Percentiles rank a stretch among this genome's conserved stretches.
phyloP scores from a whole-genome alignment of 1,140 invertebrate genomes.

The Frieseomelitta varia region DNA sequence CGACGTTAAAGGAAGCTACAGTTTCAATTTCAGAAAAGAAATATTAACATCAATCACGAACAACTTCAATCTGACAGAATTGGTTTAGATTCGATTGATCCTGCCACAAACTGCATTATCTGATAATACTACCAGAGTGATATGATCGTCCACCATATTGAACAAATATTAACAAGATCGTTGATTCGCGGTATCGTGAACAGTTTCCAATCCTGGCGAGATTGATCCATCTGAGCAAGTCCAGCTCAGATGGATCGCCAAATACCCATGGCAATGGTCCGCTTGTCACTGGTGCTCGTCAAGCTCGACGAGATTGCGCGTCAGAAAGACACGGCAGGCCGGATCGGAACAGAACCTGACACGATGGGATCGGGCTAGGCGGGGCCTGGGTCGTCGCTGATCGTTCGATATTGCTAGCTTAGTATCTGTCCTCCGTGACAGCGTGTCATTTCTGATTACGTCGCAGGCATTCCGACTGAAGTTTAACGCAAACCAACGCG shows the following conservation, averaged over 20 bases:
- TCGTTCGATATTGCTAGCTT: constrained; percentile 18
- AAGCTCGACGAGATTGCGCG: neutral
- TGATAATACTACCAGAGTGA: no score
- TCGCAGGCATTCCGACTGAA: neutral
- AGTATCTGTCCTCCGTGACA: constrained; percentile 8
- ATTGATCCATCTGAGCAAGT: neutral
- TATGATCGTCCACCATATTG: no score
- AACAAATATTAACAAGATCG: no score
- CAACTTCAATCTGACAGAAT: no score
- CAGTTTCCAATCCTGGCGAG: neutral
- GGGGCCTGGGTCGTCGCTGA: neutral
- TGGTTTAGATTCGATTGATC: no score
- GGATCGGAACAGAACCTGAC: neutral
- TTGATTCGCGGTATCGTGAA: neutral
- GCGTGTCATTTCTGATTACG: constrained; percentile 39
- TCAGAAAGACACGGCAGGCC: neutral
- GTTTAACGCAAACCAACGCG: constrained; percentile 5
- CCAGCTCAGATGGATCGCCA: neutral
- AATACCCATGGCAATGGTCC: neutral
- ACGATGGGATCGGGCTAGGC: neutral
- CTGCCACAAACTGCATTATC: no score
- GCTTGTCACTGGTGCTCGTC: neutral
- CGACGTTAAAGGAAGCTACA: no score
- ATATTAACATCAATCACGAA: no score
- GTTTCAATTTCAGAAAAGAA: no score